Evolutionary conservation across 1,140 invertebrate genomes (phyloP).

Genomic region (Nasonia giraulti): DNA sequence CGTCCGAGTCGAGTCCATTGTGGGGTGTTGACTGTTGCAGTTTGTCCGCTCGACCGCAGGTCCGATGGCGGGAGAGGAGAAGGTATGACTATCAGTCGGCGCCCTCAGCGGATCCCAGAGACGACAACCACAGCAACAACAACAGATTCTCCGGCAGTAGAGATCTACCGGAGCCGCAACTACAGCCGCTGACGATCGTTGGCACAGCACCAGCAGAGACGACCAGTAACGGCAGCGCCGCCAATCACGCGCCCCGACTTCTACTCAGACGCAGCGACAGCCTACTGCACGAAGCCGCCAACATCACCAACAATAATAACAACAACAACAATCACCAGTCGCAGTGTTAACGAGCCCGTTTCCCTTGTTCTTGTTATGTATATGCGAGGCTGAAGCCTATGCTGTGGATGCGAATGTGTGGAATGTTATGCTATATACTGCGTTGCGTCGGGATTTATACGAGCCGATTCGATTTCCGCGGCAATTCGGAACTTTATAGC

Average conservation of each 20-base stretch:
- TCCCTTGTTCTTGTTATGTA: too few relatives aligned
- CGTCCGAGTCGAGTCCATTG: constrained; percentile 68
- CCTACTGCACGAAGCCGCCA: background rate
- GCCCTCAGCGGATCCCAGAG: constrained; percentile 56
- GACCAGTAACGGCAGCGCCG: constrained; percentile 31
- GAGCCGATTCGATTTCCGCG: too few relatives aligned
- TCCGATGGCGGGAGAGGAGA: constrained; percentile 76
- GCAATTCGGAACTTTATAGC: too few relatives aligned
- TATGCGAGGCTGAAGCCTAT: too few relatives aligned
- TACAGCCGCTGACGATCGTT: background rate
- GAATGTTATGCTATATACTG: too few relatives aligned
- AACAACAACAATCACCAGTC: constrained; percentile 54
- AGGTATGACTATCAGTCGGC: constrained; percentile 77
- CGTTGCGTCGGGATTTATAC: too few relatives aligned
- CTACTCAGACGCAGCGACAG: constrained; percentile 53
- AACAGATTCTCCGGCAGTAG: constrained; percentile 44
- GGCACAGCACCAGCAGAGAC: background rate
- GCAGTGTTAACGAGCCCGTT: constrained; percentile 60
- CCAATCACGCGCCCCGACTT: background rate
- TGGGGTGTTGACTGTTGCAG: constrained; percentile 74
- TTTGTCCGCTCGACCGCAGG: constrained; percentile 76
- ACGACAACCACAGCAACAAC: constrained; percentile 43
- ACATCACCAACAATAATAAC: background rate
- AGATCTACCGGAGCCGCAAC: background rate
- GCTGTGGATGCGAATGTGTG: too few relatives aligned